A percentile compares a stretch with the other conserved stretches of the same genome.
Conservation (phyloP, 2,797 vertebrate genomes). For the Hapalemur alaotrensis region DNA sequence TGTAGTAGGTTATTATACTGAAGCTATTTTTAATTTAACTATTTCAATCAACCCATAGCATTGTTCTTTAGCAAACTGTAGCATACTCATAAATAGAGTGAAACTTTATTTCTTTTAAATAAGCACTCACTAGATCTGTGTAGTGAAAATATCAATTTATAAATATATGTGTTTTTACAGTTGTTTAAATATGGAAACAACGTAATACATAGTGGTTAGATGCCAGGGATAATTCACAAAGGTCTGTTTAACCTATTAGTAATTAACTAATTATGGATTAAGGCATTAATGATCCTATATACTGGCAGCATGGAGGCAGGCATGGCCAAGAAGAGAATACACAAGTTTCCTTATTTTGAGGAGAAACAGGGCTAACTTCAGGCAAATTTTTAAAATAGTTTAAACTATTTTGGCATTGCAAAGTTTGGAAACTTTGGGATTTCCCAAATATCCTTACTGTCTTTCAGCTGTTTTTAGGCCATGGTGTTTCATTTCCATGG, state of each 20-base stretch:
- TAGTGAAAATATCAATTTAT: not conserved
- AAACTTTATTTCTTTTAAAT: not conserved
- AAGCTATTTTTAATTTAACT: not conserved
- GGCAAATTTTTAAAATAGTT: not conserved
- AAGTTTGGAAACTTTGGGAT: not conserved
- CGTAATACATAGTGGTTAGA: not conserved
- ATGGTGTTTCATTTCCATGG: not conserved
- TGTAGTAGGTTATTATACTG: not conserved
- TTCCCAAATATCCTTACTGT: not conserved
- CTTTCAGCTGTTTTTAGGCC: not conserved
- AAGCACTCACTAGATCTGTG: not conserved
- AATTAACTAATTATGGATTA: not conserved
- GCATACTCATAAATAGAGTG: not conserved
- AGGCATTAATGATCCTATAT: not conserved
- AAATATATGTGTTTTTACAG: not conserved
- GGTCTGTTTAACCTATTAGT: not conserved
- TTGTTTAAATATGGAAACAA: slow-evolving; percentile 29
- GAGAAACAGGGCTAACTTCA: not conserved
- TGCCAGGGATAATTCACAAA: not conserved
- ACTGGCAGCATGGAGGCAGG: not conserved
- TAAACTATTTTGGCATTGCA: too few species aligned
- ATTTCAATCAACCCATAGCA: not conserved
- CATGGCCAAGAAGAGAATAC: not conserved
- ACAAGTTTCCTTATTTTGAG: not conserved
- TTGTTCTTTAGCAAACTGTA: not conserved